Conservation (phyloP, 2,888 invertebrate genomes). For the Dicyrtoma fusca region DNA sequence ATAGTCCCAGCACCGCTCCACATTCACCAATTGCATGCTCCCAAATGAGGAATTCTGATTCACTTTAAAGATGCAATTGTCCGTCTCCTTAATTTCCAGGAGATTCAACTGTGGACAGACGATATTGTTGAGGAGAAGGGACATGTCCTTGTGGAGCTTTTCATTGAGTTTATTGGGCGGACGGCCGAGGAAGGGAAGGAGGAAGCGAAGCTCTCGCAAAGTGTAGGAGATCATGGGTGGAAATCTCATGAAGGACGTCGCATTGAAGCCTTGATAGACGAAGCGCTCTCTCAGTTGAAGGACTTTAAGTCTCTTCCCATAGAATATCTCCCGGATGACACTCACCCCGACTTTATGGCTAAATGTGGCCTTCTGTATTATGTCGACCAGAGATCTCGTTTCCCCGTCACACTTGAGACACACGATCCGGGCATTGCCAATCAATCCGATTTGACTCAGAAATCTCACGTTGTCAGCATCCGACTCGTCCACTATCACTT, state of each 20-base stretch:
- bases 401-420: not conserved
- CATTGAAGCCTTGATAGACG: slow-evolving; percentile 18
- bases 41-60: not conserved
- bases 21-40: not conserved
- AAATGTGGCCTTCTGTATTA: not conserved
- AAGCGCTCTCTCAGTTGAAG: slow-evolving; percentile 6
- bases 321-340: not conserved
- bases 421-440: not conserved
- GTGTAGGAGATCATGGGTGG: not conserved
- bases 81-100: slow-evolving; percentile 4
- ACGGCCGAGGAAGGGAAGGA: slow-evolving; percentile 7
- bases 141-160: slow-evolving; percentile 11
- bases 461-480: slow-evolving; percentile 6
- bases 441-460: not conserved
- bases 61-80: not conserved
- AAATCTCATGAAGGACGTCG: not conserved
- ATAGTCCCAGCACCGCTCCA: slow-evolving; percentile 16
- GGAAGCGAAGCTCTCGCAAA: not conserved
- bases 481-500: slow-evolving; percentile 2
- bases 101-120: not conserved
- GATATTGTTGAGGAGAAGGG: slow-evolving; percentile 18
- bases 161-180: slow-evolving; percentile 1
- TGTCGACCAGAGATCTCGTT: not conserved
- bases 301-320: not conserved
- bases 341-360: not conserved